Evolutionary conservation across 2,888 invertebrate genomes (phyloP), one percentile per base, ranked within the genome.

Genomic region (Habrosyne pyritoides): DNA sequence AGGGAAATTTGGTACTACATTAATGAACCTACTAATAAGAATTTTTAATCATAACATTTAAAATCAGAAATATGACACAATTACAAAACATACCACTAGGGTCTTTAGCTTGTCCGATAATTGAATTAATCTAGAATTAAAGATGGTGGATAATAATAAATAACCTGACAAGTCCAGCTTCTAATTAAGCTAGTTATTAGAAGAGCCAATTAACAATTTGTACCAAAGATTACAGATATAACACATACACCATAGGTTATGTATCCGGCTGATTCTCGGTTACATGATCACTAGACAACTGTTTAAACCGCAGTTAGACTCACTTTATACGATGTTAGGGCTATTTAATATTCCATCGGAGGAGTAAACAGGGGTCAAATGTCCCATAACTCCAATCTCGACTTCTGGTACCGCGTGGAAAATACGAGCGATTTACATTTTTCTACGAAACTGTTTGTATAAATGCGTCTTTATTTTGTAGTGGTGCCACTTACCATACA

Each of bases 331-430:
- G 55, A 66, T 66, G 67, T 76, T 71, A 67, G 61, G 64, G 62
- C 79, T 82, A 71, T 79, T 88, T 89, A 79, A 82, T 84, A 89
- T 89, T 86, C 87, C 74, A 79, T 75, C 64, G 77, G 72, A 74
- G 76, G 70, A 70, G 78, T 73, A 73, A 75, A 75, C 75, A 60
- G 73, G 79, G 86, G 83, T 84, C 86, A 82, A 83, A 73, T 84
- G 81, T 83, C 81, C 86, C 86, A 86, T 87, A 86, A 87, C 78
- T 88, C 75, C 77, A 70, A 81, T 80, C 79, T 77, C 65, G 48
- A 52, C 59, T 51, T 50, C 54, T 57, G 60, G 58, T 50, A 21
- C 28, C 50, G 67, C 69, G 75, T 77, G 77, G 80, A 83, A 81
- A 81, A 76, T 63, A 75, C 75, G 42, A 69, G 66, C 69, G 70